Base-by-base conservation (phyloP, 2,797 vertebrate species). In the Mastacembelus armatus region DNA sequence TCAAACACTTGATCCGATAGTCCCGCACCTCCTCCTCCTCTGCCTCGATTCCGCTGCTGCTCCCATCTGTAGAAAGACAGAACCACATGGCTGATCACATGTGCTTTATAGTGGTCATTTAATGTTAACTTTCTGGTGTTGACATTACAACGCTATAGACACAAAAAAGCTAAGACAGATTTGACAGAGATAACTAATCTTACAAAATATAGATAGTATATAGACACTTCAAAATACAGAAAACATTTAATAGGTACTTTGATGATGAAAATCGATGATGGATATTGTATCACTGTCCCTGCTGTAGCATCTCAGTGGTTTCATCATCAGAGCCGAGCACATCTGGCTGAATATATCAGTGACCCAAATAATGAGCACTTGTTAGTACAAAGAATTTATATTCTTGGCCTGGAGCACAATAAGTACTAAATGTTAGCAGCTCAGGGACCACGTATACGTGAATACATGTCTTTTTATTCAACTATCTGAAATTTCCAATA, bases 1-100 rank as follows among this genome's bases (percentile, higher is more conserved):
- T 96, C 59, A 96, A 90, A 90, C 94, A 96, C 83, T 97, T 96
- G 29, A 95, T 87, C n/a, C 91, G 85, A 78, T 95, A 94, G 58
- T 94, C 94, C 44, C 26, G 87, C 72, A 95, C 88, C 77, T 96
- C 95, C 60, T 94, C 93, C 77, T 92, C 93, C 73, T 95, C 95
- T 24, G 74, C 86, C 35, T 42, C 68, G 39, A 49, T 65, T 2
- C 57, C 29, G 5, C 40, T 64, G 18, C 52, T 56, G 14, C 55
- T 58, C 2, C 77, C 77, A 40, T 85, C 93, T 93, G 78, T 19
- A 52, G 35, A 39, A 36, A 65, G 4, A 80, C 35, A 78, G 38
- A 78, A 5, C 29, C 19, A 12, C 40, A 49, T 36, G 42, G 55
- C 57, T 61, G 43, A 63, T 35, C 39, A 36, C 66, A 29, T 52